Evolutionary conservation across 2,797 vertebrate genomes (phyloP).

Genomic region (Pseudochirops cupreus): DNA sequence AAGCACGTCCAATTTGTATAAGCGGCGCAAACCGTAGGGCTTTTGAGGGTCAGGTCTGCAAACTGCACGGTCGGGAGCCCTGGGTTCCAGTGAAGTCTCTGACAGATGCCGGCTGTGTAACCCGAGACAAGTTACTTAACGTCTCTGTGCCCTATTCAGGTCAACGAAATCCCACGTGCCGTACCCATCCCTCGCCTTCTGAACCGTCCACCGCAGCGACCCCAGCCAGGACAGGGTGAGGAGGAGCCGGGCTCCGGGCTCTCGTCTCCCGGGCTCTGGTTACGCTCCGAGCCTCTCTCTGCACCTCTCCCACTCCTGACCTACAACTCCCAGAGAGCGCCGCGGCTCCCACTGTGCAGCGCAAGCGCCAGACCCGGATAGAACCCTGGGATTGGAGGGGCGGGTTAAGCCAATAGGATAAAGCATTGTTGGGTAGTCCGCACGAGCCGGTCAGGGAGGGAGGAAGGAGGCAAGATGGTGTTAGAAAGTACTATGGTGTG

Average conservation of each 20-base stretch:
- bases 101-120: background rate
- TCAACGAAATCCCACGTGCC: background rate
- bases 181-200: background rate
- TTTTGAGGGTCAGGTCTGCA: background rate
- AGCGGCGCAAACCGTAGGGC: background rate
- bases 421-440: constrained; percentile 60
- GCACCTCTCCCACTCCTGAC: accelerated
- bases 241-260: too few relatives aligned
- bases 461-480: constrained; percentile 92
- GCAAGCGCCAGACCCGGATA: accelerated
- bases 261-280: too few relatives aligned
- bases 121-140: background rate
- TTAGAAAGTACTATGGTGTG: constrained; percentile 99
- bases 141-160: background rate
- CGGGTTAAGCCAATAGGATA: constrained; percentile 81
- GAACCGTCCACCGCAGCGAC: background rate
- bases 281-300: accelerated
- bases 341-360: background rate
- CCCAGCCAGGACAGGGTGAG: background rate
- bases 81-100: background rate
- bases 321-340: constrained; percentile 78
- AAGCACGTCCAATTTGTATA: background rate
- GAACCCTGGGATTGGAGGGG: constrained; percentile 56
- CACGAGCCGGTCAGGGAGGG: constrained; percentile 46
- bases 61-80: background rate